phyloP scores from a whole-genome alignment of 2,113 vertebrate species.

The Octodon degus region DNA sequence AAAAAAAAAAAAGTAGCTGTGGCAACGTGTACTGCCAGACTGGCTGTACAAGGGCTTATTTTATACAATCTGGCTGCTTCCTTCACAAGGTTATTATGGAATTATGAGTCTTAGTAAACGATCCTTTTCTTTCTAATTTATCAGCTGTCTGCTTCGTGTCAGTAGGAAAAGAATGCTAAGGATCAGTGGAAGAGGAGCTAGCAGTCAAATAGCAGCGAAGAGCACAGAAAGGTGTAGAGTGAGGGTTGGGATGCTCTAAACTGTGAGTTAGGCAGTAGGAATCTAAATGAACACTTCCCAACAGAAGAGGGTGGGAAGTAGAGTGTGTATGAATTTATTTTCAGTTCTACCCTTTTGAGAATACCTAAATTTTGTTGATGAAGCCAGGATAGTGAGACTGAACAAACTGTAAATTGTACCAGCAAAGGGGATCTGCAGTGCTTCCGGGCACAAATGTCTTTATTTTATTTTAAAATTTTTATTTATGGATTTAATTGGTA shows the following conservation, averaged over 20 bases:
- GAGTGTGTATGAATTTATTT: neutral
- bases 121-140: neutral
- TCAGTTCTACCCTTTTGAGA: neutral
- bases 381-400: neutral
- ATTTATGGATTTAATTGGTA: too few relatives aligned
- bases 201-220: neutral
- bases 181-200: neutral
- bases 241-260: neutral
- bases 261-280: neutral
- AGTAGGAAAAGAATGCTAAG: neutral
- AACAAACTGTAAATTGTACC: neutral
- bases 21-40: neutral
- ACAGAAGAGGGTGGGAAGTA: neutral
- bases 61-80: neutral
- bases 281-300: neutral
- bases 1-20: neutral
- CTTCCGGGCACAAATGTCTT: neutral
- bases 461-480: neutral
- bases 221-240: neutral
- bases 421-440: neutral
- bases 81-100: neutral
- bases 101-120: slow-evolving; percentile 42
- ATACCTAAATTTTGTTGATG: neutral
- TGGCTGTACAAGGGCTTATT: neutral
- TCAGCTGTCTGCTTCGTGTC: neutral